A percentile compares a stretch with the other conserved stretches of the same genome.
Conservation (phyloP, 2,113 vertebrate genomes). For the Rhynchopsitta pachyrhyncha region DNA sequence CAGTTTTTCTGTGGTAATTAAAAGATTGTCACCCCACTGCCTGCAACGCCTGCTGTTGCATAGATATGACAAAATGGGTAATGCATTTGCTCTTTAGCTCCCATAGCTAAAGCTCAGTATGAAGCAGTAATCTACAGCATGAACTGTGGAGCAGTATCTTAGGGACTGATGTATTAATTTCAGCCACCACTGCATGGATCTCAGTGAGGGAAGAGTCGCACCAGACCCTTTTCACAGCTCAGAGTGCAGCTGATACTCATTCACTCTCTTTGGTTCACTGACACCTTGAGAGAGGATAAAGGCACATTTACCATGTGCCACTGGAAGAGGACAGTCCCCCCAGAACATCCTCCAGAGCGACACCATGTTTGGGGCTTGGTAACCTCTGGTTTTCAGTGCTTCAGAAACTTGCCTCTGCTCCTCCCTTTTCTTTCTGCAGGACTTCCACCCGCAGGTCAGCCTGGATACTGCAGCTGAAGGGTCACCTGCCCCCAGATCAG, state of each 20-base stretch:
- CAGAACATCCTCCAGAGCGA: neutral
- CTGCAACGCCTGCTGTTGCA: neutral
- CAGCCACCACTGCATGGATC: neutral
- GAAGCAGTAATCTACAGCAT: neutral
- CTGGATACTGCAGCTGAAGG: slow-evolving; percentile 20
- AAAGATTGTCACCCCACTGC: neutral
- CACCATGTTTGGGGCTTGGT: neutral
- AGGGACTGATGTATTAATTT: neutral
- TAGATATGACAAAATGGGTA: neutral
- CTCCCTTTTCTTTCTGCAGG: neutral
- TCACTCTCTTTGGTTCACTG: neutral
- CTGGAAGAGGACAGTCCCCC: neutral
- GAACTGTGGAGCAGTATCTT: neutral
- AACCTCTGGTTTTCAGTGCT: neutral
- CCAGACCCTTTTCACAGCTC: neutral
- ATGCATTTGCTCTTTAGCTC: neutral
- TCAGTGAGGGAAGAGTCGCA: neutral
- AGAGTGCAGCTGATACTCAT: neutral
- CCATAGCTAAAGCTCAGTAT: neutral
- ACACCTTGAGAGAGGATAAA: neutral
- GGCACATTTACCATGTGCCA: neutral
- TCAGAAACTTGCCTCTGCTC: neutral
- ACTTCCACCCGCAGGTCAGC: slow-evolving; percentile 44
- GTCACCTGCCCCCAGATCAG: neutral
- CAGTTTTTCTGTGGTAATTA: neutral